phyloP scores from a whole-genome alignment of 2,797 vertebrate species.

The Darevskia nairensis region DNA sequence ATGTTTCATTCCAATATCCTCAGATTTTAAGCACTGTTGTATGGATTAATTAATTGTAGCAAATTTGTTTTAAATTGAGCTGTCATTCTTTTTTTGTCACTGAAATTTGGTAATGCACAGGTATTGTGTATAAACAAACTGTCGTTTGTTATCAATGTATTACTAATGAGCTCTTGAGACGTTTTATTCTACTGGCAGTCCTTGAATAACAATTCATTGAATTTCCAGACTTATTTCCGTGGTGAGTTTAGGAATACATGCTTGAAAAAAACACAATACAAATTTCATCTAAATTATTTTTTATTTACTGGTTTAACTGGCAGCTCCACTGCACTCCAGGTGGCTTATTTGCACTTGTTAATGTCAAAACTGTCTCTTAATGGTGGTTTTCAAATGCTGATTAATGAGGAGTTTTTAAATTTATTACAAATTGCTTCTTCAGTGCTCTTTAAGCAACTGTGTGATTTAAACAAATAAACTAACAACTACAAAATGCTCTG shows the following conservation, averaged over 20 bases:
- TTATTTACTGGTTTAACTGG: not conserved
- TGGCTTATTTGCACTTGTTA: constrained; percentile 8
- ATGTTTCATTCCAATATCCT: not conserved
- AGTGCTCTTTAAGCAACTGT: not conserved
- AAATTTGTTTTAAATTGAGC: not conserved
- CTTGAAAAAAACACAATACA: not conserved
- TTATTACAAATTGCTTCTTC: not conserved
- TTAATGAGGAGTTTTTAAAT: constrained; percentile 5
- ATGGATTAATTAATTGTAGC: not conserved
- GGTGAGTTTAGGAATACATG: not conserved
- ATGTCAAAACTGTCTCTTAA: not conserved
- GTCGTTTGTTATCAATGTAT: not conserved
- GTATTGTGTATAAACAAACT: not conserved
- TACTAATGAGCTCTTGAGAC: not conserved
- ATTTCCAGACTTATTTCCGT: not conserved
- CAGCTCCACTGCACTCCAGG: not conserved
- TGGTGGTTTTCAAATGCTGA: not conserved
- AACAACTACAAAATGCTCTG: not conserved
- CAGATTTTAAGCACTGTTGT: not conserved
- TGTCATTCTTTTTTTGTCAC: constrained; percentile 15
- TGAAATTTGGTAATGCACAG: not conserved
- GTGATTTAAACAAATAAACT: not conserved
- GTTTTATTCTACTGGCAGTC: not conserved
- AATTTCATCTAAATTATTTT: not conserved
- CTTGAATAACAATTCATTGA: not conserved